Base-by-base conservation (phyloP, 2,113 vertebrate genomes). In the Excalfactoria chinensis region DNA sequence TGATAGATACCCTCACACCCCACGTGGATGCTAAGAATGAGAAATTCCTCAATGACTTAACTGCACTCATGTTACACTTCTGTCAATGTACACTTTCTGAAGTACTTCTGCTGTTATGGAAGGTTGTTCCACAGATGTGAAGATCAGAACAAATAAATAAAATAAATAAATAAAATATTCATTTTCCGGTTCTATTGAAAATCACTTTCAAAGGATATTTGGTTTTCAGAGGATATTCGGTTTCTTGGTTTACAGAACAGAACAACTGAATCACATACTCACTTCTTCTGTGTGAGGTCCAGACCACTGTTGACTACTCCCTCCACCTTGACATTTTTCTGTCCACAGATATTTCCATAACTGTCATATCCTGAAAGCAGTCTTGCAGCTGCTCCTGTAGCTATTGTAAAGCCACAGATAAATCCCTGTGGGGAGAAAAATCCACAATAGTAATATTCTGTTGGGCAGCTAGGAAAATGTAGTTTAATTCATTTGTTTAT, bases 291-390 rank as follows among this genome's bases (percentile, higher is more conserved):
- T 19, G 97, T 99, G 95, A 99, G 99, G 97, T 99, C 99, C 60
- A 99, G 97, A 51, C 99, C 99, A 92, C 99, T 99, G 93, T 99
- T 98, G 82, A 94, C 85, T 96, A 99, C 97, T 80, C 97, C 98
- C 84, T 99, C 98, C 53, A 99, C 97, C 79, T 98, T 98, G 71
- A 98, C 97, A 85, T 99, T 99, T 97, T 98, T 98, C 85, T 98
- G 98, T 73, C 99, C 99, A 88, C 99, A 99, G 59, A 99, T 99
- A 98, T 99, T 99, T 95, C 99, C 99, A 9, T 99, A 99, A 97
- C 99, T 99, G 98, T 99, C 99, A 91, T 99, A 99, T 89, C 99
- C 99, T 23, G 97, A 99, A 72, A 99, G 95, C 55, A 99, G 98
- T 92, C 99, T 98, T 49, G 98, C 98, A 63, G 99, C 99, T 94